Evolutionary conservation across 2,113 vertebrate species (phyloP), one percentile per base, ranked within the genome.

Genomic region (Callionymus lyra): DNA sequence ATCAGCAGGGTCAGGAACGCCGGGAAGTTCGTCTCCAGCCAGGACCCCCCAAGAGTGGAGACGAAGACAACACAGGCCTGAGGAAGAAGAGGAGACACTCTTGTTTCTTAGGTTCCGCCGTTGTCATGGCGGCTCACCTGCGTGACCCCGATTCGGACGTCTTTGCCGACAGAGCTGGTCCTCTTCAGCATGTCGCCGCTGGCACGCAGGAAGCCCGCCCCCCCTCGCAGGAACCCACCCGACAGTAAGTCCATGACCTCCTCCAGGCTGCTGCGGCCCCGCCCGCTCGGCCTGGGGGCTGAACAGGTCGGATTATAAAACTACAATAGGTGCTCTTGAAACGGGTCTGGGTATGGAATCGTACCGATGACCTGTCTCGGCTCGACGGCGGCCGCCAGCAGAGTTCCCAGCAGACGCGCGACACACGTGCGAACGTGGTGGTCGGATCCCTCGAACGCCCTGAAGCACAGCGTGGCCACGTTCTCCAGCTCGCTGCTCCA

Each of bases 101-200:
- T 8, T 27, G 21, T 5, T 8, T 27, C 21, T 27, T 32, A 16
- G 11, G 16, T 4, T n/a, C 6, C 15, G 1, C 2, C 0, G 14
- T 18, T 31, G 14, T 15, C 31, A 3, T 1, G 6, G 35, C 1
- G 2, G 41, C 38, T 2, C 14, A 96, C 94, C 91, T 97, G 91
- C 1, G 93, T 90, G 68, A 96, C 80, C 65, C 94, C 94, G 47
- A 94, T 82, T 67, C 90, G 87, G 63, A 98, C 70, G 50, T 94
- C 89, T 50, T 71, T 70, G 76, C 84, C 87, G 59, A 92, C 88
- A 6, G 90, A 90, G 77, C 85, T 90, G 10, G 77, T 88, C 36
- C 94, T 90, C 77, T 94, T 93, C 72, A 98, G 70, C 76, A 92
- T 90, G 76, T 97, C 93, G 1, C 92, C 91, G 36, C 93, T 87